Base-by-base conservation (phyloP, 2,797 vertebrate species). In the Diplodus puntazzo region DNA sequence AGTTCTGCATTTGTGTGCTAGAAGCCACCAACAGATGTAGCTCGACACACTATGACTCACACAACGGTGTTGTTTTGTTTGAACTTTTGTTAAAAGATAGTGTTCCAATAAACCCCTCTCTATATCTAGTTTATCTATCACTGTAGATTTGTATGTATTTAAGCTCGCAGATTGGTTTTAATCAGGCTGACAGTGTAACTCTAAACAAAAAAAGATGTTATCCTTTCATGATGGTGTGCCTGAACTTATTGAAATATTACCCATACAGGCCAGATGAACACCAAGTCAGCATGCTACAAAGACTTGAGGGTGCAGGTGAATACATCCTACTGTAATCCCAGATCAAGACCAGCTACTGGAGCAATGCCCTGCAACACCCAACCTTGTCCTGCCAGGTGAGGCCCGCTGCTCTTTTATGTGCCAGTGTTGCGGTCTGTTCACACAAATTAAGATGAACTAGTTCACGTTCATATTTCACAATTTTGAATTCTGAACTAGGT, bases 241-340 rank as follows among this genome's bases (percentile, higher is more conserved):
- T 80, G 2, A 60, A 48, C 7, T 45, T 78, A 49, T 13, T 82
- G 17, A 34, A 57, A 7, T 76, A 9, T 65, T 49, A 52, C 20
- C 67, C 13, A 20, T 48, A 18, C 90, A 98, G 97, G 97, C 34
- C 93, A 95, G 80, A 97, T 97, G 95, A 94, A 88, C 81, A 95
- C 94, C 4, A 96, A 95, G 82, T 89, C 92, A 50, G 94, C 92
- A 0, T 98, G 97, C 90, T 97, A 96, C 90, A 95, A 90, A 91
- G 96, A 98, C 86, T 80, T 95, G 87, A 92, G 91, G 61, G 80
- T 94, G 23, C 96, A 95, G 69, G 97, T 98, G 64, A 96, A 97
- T 48, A 75, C 85, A 0, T 96, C 97, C 1, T 89, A 95, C 93
- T 98, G 97, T 86, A 96, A 93, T 77, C 90, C 95, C 25, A 93